Evolutionary conservation across 2,113 vertebrate genomes (phyloP).

Genomic region (Equus przewalskii): DNA sequence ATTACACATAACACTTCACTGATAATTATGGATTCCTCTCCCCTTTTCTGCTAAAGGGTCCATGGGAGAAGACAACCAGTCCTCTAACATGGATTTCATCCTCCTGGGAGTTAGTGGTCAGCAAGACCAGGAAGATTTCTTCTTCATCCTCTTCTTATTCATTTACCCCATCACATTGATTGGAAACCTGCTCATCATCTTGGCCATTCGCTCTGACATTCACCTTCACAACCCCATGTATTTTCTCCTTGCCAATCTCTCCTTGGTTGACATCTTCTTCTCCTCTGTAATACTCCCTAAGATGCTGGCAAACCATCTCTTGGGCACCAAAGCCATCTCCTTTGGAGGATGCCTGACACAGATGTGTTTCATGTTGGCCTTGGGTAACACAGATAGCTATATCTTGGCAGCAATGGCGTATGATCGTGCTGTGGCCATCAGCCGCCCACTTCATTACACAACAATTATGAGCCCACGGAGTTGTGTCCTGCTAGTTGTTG

Average conservation of each 20-base stretch:
- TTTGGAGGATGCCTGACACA: constrained; percentile 56
- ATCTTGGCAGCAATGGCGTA: constrained; percentile 63
- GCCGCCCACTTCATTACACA: constrained; percentile 44
- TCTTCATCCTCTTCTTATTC: constrained; percentile 62
- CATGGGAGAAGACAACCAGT: constrained; percentile 28
- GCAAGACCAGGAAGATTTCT: not conserved
- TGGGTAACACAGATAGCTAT: constrained; percentile 52
- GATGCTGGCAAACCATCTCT: not conserved
- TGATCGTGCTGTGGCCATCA: constrained; percentile 66
- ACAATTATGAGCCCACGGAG: not conserved
- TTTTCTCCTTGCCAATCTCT: constrained; percentile 65
- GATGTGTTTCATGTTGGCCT: constrained; percentile 58
- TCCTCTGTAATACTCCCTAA: constrained; percentile 59
- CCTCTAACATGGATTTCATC: not conserved
- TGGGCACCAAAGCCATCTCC: not conserved
- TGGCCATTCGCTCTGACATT: not conserved
- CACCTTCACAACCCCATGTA: constrained; percentile 71
- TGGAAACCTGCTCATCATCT: constrained; percentile 73
- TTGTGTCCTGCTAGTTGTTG: constrained; percentile 2
- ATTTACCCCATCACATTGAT: constrained; percentile 58
- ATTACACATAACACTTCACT: not conserved
- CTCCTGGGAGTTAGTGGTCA: constrained; percentile 50
- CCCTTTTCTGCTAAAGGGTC: not conserved
- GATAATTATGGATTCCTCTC: not conserved
- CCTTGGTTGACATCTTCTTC: constrained; percentile 57